phyloP scores from a whole-genome alignment of 2,888 invertebrate genomes.

The Lasioglossum villosulum region DNA sequence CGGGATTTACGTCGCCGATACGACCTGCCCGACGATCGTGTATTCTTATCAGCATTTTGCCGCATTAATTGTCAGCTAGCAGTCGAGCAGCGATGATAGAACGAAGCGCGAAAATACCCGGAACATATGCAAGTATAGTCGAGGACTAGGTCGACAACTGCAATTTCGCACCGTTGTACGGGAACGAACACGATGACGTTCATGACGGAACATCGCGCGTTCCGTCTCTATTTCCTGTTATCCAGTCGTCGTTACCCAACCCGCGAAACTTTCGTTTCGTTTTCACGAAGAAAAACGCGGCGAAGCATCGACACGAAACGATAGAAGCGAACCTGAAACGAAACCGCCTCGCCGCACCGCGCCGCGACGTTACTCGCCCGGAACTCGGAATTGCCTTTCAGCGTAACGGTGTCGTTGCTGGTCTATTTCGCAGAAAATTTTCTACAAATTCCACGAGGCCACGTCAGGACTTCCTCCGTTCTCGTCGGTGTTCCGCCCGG shows the following conservation, averaged over 20 bases:
- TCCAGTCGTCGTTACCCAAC: conserved; percentile 9
- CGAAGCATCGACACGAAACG: conserved; percentile 18
- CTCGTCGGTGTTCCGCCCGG: not conserved
- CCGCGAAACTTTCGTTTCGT: conserved; percentile 5
- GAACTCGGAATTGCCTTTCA: conserved; percentile 24
- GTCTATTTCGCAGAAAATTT: conserved; percentile 43
- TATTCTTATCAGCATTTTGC: not conserved
- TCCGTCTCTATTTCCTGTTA: conserved; percentile 8
- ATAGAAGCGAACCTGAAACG: conserved; percentile 8
- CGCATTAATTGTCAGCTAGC: not conserved
- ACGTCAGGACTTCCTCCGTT: conserved; percentile 34
- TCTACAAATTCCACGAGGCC: conserved; percentile 33
- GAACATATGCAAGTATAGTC: not conserved
- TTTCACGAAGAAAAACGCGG: conserved; percentile 11
- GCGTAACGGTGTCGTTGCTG: conserved; percentile 33
- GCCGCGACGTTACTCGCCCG: not conserved
- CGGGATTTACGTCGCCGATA: not conserved
- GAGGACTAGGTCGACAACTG: not conserved
- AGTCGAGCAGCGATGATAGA: not conserved
- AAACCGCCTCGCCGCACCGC: not conserved
- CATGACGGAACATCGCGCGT: conserved; percentile 20
- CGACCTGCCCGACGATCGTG: not conserved
- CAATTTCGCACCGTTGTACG: not conserved
- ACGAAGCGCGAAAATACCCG: not conserved
- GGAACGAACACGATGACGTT: conserved; percentile 15